Evolutionary conservation across 2,113 vertebrate genomes (phyloP), one percentile per base, ranked within the genome.

Genomic region (Cochlearius cochlearius): DNA sequence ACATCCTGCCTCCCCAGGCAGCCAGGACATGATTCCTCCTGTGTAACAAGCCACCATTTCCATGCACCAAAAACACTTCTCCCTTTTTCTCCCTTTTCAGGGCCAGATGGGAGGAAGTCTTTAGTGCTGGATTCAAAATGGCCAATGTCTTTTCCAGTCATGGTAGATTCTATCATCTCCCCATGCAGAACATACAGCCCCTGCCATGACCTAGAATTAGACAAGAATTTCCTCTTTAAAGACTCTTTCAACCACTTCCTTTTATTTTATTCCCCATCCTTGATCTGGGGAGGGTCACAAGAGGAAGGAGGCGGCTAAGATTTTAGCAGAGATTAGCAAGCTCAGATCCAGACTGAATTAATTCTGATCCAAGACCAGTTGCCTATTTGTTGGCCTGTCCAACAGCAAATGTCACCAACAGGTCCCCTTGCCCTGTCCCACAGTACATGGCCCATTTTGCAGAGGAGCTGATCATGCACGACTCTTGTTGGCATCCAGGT

Each of bases 71-170:
- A 81, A 75, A 1, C 3, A 1, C 27, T 66, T 50, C 18, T 81
- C 19, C 13, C 6, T 30, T 32, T 20, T 29, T 30, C 32, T 60
- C 47, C 29, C 53, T 56, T 76, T 78, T 47, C 1, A 1, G 27
- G 62, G 79, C 96, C 91, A 53, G 73, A 75, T 38, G 49, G 39
- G 62, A 94, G 69, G 92, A 92, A 94, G 53, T n/a, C 52, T 89
- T 84, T 14, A 81, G 76, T 27, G 39, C 38, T 60, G n/a, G 36
- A 50, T n/a, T 95, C 11, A 8, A 87, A 94, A 36, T 18, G 30
- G 53, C 53, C 91, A 36, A 85, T 91, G 79, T 68, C 95, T 97
- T 97, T 95, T 94, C 80, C 96, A 97, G 89, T 47, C 47, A 8
- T 30, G 38, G 64, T 63, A 68, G 64, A 49, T 36, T 59, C 88